A percentile compares a stretch with the other conserved stretches of the same genome.
phyloP scores from a whole-genome alignment of 2,888 invertebrate genomes.

The Caenorhabditis sp. region DNA sequence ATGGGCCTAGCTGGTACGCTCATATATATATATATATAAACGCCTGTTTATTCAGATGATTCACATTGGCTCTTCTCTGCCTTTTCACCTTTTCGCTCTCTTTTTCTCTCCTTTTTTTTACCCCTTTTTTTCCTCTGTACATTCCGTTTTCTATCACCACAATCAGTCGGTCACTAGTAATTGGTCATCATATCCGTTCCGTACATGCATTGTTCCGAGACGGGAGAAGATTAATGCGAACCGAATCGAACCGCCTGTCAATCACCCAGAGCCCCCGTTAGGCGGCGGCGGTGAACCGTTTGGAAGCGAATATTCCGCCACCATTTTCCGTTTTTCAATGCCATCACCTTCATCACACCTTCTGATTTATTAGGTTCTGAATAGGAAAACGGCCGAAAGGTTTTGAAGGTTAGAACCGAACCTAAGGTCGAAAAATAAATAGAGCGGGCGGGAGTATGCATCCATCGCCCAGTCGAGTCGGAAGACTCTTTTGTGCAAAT shows the following conservation, averaged over 20 bases:
- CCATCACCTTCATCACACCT: constrained; percentile 47
- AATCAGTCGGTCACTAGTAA: constrained; percentile 29
- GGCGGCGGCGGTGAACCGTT: too few species aligned
- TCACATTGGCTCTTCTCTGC: constrained; percentile 36
- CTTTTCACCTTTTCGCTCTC: constrained; percentile 23
- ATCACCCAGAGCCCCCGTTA: too few species aligned
- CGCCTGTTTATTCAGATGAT: constrained; percentile 49
- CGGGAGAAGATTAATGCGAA: constrained; percentile 22
- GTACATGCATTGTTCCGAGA: background rate
- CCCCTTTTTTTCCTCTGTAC: background rate
- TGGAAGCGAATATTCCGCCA: too few species aligned
- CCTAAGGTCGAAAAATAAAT: constrained; percentile 41
- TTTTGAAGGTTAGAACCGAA: constrained; percentile 44
- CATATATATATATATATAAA: background rate
- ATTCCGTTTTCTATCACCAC: background rate
- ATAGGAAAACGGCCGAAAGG: background rate
- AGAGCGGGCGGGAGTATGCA: constrained; percentile 20
- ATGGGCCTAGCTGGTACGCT: constrained; percentile 24
- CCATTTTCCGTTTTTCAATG: constrained; percentile 52
- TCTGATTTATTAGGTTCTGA: constrained; percentile 52
- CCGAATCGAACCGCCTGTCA: constrained; percentile 6
- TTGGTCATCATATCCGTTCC: constrained; percentile 33
- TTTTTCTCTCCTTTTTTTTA: constrained; percentile 13
- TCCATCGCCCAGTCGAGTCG: background rate
- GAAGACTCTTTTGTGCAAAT: constrained; percentile 39